Evolutionary conservation across 35 echinoderm and acorn worm genomes (phyloP).

Genomic region (Diadema setosum): DNA sequence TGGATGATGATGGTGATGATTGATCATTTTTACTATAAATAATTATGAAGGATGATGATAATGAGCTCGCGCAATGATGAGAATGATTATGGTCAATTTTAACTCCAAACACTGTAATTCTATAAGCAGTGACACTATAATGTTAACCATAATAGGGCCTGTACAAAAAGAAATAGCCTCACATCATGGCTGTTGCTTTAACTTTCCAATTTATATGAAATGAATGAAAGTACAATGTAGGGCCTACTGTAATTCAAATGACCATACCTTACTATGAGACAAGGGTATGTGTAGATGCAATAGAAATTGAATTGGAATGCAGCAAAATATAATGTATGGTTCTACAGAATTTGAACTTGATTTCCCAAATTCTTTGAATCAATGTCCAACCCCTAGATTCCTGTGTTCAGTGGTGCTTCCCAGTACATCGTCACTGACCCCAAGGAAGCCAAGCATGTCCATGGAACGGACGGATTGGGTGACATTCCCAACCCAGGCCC

Average conservation of each 20-base stretch:
- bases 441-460: not conserved
- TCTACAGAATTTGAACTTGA: not conserved
- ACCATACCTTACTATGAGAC: not conserved
- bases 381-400: not conserved
- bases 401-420: not conserved
- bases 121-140: too few species aligned
- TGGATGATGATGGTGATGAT: too few species aligned
- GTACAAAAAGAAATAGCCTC: too few species aligned
- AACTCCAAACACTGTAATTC: too few species aligned
- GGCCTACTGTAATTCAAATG: not conserved
- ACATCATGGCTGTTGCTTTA: too few species aligned
- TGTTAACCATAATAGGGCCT: too few species aligned
- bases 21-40: too few species aligned
- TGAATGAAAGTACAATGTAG: too few species aligned
- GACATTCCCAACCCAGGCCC: slow-evolving; percentile 5
- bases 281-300: not conserved
- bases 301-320: not conserved
- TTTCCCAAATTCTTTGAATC: not conserved
- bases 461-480: slow-evolving; percentile 24
- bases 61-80: too few species aligned
- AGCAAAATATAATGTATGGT: not conserved
- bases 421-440: not conserved
- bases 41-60: too few species aligned
- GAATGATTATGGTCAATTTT: too few species aligned
- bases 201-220: too few species aligned